Base-by-base conservation (phyloP, 1,140 invertebrate genomes). In the Trichonephila clavipes region DNA sequence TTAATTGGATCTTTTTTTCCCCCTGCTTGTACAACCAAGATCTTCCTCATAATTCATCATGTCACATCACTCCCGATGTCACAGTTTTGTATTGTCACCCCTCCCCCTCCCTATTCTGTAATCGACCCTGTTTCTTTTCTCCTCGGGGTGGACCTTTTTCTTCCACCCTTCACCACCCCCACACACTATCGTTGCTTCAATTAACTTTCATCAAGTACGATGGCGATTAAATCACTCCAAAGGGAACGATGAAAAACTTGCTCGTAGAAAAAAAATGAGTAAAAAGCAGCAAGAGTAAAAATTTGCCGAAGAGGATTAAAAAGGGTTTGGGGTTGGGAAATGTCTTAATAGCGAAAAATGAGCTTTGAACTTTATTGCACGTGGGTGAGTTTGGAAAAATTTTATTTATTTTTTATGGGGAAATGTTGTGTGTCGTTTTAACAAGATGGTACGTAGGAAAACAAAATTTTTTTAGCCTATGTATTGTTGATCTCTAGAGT, bases 191-290 rank as follows among this genome's bases (percentile, higher is more conserved):
- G n/a, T 59, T 59, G 85, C 18, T 59, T 62, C 85, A 87, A 87
- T 87, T 87, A 87, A 87, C 85, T 87, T 87, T 87, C 85, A 62
- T 87, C 24, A 34, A 87, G 85, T 34, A 18, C 59, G 14, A 87
- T 28, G 14, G 24, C 51, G 85, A 87, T 87, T 87, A 87, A 87
- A 87, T 87, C 85, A 64, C 85, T 28, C 85, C 85, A 28, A 64
- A 64, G 85, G 85, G 24, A 64, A 87, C 16, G 59, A 18, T 16
- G 58, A 34, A 64, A 87, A 62, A 28, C 62, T 51, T 51, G 6
- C 19, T 64, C 21, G 28, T 34, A 87, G 24, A 64, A 24, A 83
- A 51, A 51, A 51, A 51, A 51, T 51, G 2, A 51, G 10, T 7
- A 10, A 51, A 4, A 58, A 82, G 44, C 16, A 82, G 44, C 16